Conservation (phyloP, 2,113 vertebrate species). For the Genyomyrus donnyi region DNA sequence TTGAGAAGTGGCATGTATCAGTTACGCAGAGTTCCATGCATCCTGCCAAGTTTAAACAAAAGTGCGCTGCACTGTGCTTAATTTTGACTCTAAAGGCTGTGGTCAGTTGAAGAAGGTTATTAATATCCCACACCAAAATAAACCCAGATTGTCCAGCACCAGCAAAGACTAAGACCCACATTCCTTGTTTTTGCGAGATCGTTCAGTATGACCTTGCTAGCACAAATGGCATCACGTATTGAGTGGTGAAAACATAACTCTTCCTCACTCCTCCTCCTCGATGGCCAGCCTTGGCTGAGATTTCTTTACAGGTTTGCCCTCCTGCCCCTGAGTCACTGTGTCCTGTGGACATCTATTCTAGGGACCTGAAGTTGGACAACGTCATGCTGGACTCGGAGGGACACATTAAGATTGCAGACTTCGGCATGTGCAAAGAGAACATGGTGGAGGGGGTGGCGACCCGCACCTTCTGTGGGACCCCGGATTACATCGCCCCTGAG, state of each 20-base stretch:
- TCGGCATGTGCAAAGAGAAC: constrained; percentile 97
- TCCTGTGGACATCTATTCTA: constrained; percentile 38
- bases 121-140: neutral
- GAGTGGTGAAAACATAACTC: neutral
- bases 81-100: neutral
- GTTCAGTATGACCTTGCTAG: neutral
- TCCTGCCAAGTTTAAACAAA: neutral
- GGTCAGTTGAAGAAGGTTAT: neutral
- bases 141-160: neutral
- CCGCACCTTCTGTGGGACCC: constrained; percentile 95
- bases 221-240: neutral
- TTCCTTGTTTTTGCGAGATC: neutral
- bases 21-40: neutral
- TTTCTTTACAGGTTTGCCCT: neutral
- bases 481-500: constrained; percentile 97
- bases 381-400: constrained; percentile 97
- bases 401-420: constrained; percentile 98
- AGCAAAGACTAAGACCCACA: neutral
- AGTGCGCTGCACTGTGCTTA: neutral
- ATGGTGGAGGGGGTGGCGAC: constrained; percentile 85
- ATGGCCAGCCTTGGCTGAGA: neutral
- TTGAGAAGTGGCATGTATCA: neutral
- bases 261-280: neutral
- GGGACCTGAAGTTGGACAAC: constrained; percentile 95
- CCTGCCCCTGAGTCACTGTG: neutral